Base-by-base conservation (phyloP, 2,888 invertebrate genomes). In the Pollenia labialis region DNA sequence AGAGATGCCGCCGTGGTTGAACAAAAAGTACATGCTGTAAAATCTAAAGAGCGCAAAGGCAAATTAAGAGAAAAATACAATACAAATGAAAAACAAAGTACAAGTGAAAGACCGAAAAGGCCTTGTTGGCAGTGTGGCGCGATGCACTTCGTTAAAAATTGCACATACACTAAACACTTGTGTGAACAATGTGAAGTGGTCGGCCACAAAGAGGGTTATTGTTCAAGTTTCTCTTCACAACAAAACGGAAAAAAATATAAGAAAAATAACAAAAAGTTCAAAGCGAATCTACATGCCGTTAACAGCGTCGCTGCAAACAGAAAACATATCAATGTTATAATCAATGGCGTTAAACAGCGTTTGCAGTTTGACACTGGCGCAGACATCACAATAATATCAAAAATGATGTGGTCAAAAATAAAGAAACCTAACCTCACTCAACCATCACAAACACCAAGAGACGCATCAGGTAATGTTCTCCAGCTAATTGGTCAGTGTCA, bases 121-220 rank as follows among this genome's bases (percentile, higher is more conserved):
- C 80, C 74, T 48, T 85, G 83, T 64, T 84, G 84, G 85, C 69
- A 79, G 62, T 88, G 86, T 40, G 84, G 81, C 42, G 66, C 50
- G 7, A 85, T 82, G 79, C 75, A 87, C 32, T 85, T 85, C 18
- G 64, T 48, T 4, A 76, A 50, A 48, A 50, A 85, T 46, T 87
- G 81, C 74, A 62, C 16, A 42, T 87, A 82, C 71, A 52, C 54
- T 12, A 71, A 85, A 8, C 85, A 85, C 40, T 56, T 60, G 23
- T 83, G 80, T 48, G 77, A 44, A 52, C 79, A 87, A 11, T 80
- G 83, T 52, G 52, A 52, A 32, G 32, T 32, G 32, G 32, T 32
- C 11, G 81, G 80, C 1, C 85, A 88, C 40, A 88, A 85, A 80
- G 83, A 76, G 16, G 85, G 77, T 2, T 85, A 83, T 76, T 85